These are phyloP conservation scores for Myiothlypis coronata DNA, from an alignment of 2,797 vertebrate genomes.

Conservation along the genomic window DNA sequence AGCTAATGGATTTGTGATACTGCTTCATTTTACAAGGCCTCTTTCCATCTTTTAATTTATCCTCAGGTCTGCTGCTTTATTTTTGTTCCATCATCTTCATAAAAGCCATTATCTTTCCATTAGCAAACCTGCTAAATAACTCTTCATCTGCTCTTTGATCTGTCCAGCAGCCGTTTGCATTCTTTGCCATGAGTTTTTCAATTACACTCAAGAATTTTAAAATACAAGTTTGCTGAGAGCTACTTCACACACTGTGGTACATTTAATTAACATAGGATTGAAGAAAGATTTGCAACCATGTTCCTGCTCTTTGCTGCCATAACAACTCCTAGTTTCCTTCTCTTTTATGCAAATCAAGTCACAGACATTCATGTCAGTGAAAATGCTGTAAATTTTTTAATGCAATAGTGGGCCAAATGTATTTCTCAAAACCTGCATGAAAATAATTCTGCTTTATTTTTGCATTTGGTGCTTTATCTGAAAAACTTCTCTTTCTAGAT, in stretches of 20 bases:
- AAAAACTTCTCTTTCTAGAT: not conserved
- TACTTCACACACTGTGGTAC: constrained; percentile 14
- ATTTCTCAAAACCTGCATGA: constrained; percentile 28
- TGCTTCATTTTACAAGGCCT: constrained; percentile 52
- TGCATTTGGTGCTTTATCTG: not conserved
- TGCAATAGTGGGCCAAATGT: constrained; percentile 22
- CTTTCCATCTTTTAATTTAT: constrained; percentile 61
- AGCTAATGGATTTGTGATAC: constrained; percentile 49
- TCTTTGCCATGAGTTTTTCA: constrained; percentile 50
- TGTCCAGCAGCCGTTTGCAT: constrained; percentile 54
- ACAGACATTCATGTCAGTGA: constrained; percentile 47
- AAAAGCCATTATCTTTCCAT: constrained; percentile 71
- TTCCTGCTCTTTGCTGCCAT: constrained; percentile 59
- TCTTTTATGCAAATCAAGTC: constrained; percentile 72
- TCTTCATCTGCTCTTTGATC: constrained; percentile 68
- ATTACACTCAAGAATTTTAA: constrained; percentile 64
- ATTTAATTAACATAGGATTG: constrained; percentile 15
- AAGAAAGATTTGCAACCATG: constrained; percentile 1
- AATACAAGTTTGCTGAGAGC: constrained; percentile 53
- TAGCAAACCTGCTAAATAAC: constrained; percentile 59
- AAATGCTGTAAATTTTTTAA: constrained; percentile 26
- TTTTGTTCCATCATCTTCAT: constrained; percentile 48
- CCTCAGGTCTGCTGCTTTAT: constrained; percentile 51
- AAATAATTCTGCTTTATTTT: constrained; percentile 50
- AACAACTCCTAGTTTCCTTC: constrained; percentile 62